phyloP scores from a whole-genome alignment of 2,113 vertebrate species.

The Phylloscopus whistleri region DNA sequence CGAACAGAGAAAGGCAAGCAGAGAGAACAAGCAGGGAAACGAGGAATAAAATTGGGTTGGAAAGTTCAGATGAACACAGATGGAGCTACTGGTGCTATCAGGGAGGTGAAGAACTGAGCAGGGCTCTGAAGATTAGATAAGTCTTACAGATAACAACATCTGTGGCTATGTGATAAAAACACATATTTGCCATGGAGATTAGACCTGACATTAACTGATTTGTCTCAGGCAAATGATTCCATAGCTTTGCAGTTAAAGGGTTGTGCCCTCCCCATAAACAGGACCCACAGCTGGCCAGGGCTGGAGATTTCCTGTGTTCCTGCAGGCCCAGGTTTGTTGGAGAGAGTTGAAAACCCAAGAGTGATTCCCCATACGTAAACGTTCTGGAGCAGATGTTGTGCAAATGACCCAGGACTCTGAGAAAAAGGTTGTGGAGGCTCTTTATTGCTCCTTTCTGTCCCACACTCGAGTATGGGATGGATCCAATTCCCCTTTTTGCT shows the following conservation, averaged over 20 bases:
- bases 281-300: background rate
- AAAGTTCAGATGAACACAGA: background rate
- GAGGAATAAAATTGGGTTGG: background rate
- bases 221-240: background rate
- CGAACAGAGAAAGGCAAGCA: background rate
- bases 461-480: background rate
- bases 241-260: background rate
- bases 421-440: background rate
- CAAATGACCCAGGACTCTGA: background rate
- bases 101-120: background rate
- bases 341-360: background rate
- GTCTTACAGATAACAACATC: background rate
- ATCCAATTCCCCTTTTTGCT: background rate
- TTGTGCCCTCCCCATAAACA: background rate
- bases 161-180: conserved; percentile 27
- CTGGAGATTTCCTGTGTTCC: background rate
- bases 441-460: background rate
- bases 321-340: background rate
- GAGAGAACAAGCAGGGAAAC: background rate
- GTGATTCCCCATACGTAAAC: background rate
- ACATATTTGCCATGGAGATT: background rate
- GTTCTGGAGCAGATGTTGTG: background rate
- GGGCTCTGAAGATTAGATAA: conserved; percentile 18
- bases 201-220: background rate
- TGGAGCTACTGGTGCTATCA: background rate